Conservation (phyloP, 2,113 vertebrate species). For the Apteryx owenii region DNA sequence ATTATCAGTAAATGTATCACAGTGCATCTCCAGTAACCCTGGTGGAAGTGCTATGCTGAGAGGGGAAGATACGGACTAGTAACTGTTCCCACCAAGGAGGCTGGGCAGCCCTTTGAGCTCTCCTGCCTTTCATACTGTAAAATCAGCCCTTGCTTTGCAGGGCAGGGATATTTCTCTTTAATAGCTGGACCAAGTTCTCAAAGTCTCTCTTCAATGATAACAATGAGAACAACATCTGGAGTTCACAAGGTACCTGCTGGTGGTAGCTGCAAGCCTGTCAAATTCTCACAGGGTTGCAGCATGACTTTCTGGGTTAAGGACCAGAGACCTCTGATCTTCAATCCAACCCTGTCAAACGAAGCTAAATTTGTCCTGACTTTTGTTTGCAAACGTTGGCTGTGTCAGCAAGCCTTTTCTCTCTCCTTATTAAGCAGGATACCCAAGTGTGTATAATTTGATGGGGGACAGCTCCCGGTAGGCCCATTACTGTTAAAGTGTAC, state of each 20-base stretch:
- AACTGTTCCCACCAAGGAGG: neutral
- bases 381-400: constrained; percentile 52
- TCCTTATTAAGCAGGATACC: constrained; percentile 56
- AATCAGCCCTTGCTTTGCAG: neutral
- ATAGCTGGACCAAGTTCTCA: neutral
- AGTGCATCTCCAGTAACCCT: neutral
- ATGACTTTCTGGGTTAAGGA: constrained; percentile 19
- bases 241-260: neutral
- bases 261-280: constrained; percentile 33
- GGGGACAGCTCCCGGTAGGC: constrained; percentile 39
- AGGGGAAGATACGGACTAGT: neutral
- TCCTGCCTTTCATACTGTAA: neutral
- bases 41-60: neutral
- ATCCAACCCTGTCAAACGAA: constrained; percentile 11
- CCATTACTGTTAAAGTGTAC: constrained; percentile 48
- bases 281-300: neutral
- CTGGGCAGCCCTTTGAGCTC: neutral
- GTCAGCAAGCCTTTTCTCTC: constrained; percentile 64
- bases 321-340: constrained; percentile 17
- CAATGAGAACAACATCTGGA: constrained; percentile 2
- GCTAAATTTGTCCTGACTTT: constrained; percentile 46
- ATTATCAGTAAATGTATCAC: neutral
- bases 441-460: neutral
- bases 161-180: neutral
- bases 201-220: neutral